phyloP scores from a whole-genome alignment of 2,797 vertebrate species.

The Onychomys leucogaster region DNA sequence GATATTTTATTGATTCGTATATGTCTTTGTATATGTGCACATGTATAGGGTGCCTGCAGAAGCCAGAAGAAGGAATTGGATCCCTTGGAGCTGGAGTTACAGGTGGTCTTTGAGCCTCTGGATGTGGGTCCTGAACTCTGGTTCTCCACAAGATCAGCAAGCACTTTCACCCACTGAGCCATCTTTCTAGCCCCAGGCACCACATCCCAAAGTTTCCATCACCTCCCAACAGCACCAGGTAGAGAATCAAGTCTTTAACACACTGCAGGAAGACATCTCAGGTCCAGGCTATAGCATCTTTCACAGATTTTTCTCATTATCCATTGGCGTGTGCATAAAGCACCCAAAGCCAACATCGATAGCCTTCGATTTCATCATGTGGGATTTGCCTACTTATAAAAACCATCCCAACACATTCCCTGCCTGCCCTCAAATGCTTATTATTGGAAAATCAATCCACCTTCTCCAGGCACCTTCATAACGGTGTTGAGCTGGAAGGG shows the following conservation, averaged over 20 bases:
- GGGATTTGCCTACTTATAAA: constrained; percentile 47
- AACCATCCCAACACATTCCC: constrained; percentile 4
- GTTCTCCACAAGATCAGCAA: not conserved
- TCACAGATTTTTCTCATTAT: not conserved
- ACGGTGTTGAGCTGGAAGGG: constrained; percentile 4
- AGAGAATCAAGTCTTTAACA: not conserved
- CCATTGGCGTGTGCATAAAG: not conserved
- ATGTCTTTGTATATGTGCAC: not conserved
- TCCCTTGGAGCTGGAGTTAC: not conserved
- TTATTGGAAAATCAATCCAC: constrained; percentile 65
- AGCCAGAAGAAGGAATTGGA: not conserved
- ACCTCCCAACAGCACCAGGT: not conserved
- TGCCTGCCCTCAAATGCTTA: constrained; percentile 21
- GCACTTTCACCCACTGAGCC: not conserved
- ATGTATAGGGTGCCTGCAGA: not conserved
- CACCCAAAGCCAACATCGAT: constrained; percentile 26
- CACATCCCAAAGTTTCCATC: not conserved
- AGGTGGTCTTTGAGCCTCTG: not conserved
- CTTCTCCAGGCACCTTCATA: constrained; percentile 63
- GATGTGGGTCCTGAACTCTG: not conserved
- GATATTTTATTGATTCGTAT: not conserved
- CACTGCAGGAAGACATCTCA: not conserved
- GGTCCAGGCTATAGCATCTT: not conserved
- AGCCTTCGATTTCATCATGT: constrained; percentile 54
- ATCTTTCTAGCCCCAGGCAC: not conserved